Percentiles rank a stretch among this genome's conserved stretches.
phyloP scores from a whole-genome alignment of 2,113 vertebrate species.

The Pionites leucogaster region DNA sequence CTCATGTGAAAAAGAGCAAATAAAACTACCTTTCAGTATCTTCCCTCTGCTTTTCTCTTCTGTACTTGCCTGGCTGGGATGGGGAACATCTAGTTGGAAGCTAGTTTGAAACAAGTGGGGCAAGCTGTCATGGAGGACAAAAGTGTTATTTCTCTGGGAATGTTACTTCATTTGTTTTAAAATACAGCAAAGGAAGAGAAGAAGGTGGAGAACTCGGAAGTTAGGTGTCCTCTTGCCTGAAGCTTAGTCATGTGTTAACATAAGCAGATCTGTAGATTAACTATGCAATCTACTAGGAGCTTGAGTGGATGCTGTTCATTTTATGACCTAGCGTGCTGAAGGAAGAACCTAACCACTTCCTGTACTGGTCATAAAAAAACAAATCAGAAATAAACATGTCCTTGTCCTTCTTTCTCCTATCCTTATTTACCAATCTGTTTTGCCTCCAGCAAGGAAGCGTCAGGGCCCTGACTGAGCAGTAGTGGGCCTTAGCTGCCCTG shows the following conservation, averaged over 20 bases:
- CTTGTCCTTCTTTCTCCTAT: background rate
- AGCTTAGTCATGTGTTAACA: background rate
- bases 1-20: background rate
- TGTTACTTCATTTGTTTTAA: background rate
- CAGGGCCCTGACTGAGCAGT: background rate
- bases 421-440: background rate
- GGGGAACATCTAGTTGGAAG: background rate
- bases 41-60: background rate
- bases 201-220: background rate
- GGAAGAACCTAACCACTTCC: background rate
- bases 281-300: background rate
- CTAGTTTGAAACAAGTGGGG: background rate
- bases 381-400: background rate
- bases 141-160: background rate
- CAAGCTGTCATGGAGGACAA: background rate
- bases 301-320: background rate
- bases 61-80: background rate
- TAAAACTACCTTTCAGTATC: background rate
- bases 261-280: background rate
- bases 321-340: background rate
- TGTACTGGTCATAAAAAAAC: background rate
- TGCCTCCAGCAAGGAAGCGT: background rate
- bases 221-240: background rate
- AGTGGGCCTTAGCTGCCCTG: background rate
- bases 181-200: background rate